A percentile compares a stretch with the other conserved stretches of the same genome.
These are phyloP conservation scores for Platorchestia sp. DNA, from an alignment of 1,140 invertebrate species.

Conservation along the genomic window DNA sequence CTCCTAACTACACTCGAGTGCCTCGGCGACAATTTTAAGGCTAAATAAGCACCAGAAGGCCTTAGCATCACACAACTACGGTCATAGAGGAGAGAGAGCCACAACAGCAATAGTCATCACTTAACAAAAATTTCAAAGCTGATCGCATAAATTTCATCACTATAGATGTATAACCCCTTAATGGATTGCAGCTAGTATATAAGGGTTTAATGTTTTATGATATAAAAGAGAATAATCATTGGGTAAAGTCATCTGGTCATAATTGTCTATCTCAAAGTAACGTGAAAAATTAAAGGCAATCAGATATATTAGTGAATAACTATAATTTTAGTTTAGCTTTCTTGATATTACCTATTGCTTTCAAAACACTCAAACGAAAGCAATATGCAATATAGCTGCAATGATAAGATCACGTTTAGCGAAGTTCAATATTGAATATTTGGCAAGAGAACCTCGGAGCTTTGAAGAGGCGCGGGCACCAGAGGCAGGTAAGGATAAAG, in stretches of 20 bases:
- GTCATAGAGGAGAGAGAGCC: background rate
- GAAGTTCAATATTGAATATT: background rate
- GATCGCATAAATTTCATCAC: background rate
- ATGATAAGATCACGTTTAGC: background rate
- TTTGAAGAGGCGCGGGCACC: background rate
- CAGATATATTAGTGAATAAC: constrained; percentile 1
- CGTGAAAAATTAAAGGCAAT: background rate
- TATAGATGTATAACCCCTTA: background rate
- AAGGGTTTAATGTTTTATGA: background rate
- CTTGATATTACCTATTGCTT: background rate
- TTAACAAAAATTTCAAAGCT: background rate
- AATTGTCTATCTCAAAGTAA: background rate
- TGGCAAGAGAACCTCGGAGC: background rate
- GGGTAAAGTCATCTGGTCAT: background rate
- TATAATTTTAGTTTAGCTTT: background rate
- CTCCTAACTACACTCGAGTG: background rate
- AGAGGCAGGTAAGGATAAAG: background rate
- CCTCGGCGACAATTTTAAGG: background rate
- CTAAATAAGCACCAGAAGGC: background rate
- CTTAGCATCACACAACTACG: background rate
- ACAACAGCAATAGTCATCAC: background rate
- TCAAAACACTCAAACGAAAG: background rate
- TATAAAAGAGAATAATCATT: background rate
- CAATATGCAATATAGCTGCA: background rate
- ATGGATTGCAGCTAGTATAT: background rate